phyloP scores from a whole-genome alignment of 2,888 invertebrate species.

The Pachliopta kotzebuea region DNA sequence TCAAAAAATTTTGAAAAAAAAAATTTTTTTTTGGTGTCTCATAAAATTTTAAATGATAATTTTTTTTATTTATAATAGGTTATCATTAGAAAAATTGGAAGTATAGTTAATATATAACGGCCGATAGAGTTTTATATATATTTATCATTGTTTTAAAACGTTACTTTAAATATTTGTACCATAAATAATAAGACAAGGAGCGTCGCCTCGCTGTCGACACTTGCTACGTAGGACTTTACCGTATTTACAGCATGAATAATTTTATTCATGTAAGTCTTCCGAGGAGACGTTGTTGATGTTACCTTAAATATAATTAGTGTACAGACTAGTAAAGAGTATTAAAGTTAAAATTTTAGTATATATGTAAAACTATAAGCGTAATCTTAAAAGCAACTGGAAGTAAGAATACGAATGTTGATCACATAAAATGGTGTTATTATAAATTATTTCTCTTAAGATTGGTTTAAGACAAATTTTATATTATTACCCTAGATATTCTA shows the following conservation, averaged over 20 bases:
- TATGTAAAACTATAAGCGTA: not conserved
- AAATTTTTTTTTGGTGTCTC: no score
- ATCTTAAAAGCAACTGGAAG: no score
- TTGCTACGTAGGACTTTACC: conserved; percentile 20
- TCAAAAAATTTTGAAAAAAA: no score
- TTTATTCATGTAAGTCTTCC: conserved; percentile 23
- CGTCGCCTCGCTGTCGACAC: conserved; percentile 16
- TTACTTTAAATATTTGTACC: not conserved
- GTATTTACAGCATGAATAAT: conserved; percentile 13
- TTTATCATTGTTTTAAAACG: not conserved
- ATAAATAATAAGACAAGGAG: conserved; percentile 11
- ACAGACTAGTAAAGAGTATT: conserved; percentile 3
- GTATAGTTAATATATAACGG: no score
- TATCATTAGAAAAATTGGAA: no score
- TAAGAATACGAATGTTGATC: no score
- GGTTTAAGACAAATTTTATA: no score
- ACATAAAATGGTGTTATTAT: no score
- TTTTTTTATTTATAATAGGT: no score
- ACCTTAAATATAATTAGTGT: conserved; percentile 29
- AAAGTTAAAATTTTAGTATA: not conserved
- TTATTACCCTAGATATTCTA: no score
- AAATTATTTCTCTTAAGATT: no score
- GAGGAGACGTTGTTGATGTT: conserved; percentile 24
- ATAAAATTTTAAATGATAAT: no score
- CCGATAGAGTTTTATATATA: not conserved